These are phyloP conservation scores for Axis porcinus DNA, from an alignment of 2,113 vertebrate species.

Conservation along the genomic window DNA sequence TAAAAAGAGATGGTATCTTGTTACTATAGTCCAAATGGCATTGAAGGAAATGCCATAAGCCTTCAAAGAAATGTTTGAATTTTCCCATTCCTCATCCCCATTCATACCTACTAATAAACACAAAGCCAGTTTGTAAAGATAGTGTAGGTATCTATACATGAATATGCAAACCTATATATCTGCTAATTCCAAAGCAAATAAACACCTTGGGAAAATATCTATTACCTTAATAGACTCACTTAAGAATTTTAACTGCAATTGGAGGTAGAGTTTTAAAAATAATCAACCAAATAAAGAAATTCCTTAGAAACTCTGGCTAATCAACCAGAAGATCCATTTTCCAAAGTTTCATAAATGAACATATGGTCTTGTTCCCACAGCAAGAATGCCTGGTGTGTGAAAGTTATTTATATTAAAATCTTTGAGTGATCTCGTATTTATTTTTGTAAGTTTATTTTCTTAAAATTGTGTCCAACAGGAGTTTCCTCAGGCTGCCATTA, in stretches of 20 bases:
- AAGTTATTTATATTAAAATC: not conserved
- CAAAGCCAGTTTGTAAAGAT: not conserved
- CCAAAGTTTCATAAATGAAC: not conserved
- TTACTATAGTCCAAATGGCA: not conserved
- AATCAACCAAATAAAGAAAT: not conserved
- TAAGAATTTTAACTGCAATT: not conserved
- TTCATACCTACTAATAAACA: not conserved
- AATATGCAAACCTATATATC: not conserved
- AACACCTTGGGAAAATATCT: not conserved
- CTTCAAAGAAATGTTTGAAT: not conserved
- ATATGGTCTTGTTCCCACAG: not conserved
- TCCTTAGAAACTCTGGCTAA: not conserved
- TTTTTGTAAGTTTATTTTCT: constrained; percentile 28
- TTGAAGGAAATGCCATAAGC: not conserved
- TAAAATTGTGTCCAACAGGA: constrained; percentile 32
- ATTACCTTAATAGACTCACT: not conserved
- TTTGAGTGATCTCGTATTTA: not conserved
- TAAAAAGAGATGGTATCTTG: not conserved
- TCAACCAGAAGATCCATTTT: not conserved
- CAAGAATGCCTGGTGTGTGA: not conserved
- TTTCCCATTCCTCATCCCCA: not conserved
- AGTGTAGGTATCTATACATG: too few relatives aligned
- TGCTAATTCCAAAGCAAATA: not conserved
- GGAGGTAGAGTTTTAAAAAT: not conserved
- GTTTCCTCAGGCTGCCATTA: constrained; percentile 82